phyloP scores from a whole-genome alignment of 2,113 vertebrate genomes.

The Sigmodon hispidus region DNA sequence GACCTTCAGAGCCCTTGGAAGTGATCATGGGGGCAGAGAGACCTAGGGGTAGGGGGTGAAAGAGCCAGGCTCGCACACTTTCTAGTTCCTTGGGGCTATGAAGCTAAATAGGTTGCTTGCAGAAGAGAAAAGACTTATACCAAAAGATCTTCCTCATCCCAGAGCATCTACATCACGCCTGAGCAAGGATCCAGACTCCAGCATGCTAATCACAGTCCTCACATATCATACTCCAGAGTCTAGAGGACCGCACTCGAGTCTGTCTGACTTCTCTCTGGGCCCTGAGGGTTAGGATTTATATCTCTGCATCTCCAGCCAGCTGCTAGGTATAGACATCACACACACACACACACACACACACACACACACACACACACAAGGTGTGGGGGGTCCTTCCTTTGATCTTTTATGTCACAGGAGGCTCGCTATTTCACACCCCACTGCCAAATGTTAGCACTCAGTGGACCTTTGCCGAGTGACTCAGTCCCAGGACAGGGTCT shows the following conservation, averaged over 20 bases:
- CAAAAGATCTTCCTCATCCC: accelerated
- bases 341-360: too few relatives aligned
- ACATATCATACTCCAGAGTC: neutral
- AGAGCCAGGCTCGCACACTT: neutral
- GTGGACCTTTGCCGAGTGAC: neutral
- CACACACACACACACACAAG: neutral
- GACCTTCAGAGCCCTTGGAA: neutral
- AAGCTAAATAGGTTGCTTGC: neutral
- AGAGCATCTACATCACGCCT: neutral
- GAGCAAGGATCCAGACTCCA: neutral
- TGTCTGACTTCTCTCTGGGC: neutral
- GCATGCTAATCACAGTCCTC: accelerated
- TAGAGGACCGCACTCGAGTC: neutral
- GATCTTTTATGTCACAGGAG: neutral
- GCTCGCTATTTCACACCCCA: neutral
- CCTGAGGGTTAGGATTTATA: neutral
- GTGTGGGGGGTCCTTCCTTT: neutral
- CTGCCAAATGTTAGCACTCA: neutral
- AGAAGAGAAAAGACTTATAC: constrained; percentile 33
- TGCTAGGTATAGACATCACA: neutral
- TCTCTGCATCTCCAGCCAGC: constrained; percentile 15
- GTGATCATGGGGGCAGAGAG: accelerated
- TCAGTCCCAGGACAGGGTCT: neutral
- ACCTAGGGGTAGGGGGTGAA: neutral
- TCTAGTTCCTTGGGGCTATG: neutral